Evolutionary conservation across 1,140 invertebrate genomes (phyloP), one percentile per base, ranked within the genome.

Genomic region (Muscidifurax raptorellus): DNA sequence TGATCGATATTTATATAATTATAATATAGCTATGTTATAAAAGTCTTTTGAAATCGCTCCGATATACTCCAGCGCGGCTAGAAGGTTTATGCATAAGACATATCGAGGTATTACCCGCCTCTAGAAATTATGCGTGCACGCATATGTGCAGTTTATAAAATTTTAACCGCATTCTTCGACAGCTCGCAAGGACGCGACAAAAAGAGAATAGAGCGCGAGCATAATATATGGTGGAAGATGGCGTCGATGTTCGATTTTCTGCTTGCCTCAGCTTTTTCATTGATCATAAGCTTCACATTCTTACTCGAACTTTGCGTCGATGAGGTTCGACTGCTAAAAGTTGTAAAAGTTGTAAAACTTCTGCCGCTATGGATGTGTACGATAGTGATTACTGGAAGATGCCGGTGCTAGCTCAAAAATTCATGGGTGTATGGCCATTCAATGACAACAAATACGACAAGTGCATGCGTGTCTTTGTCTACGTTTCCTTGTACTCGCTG

Each of bases 401-500:
- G 1, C 22, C 75, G 18, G 44, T 59, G 22, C 4, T 59, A 15
- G 5, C 22, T 4, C 75, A 83, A 59, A 83, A 78, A 18, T 22
- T 78, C 0, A 71, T 71, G 40, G 64, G 75, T 25, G 22, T 69
- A 0, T 83, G 66, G 75, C 75, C 75, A 0, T 71, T 71, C 25
- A 18, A 12, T 15, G 27, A 27, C 18, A n/a, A 25, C 2, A 22
- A 0, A 13, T 44, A 67, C 7, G 52, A 76, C 44, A 76, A 76
- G 32, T 76, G 12, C 28, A 75, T 44, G 32, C 47, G 72, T 2
- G 5, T 66, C 13, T 13, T 76, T 0, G 71, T 76, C 2, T 76
- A 64, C 25, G 2, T 75, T 0, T 1, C 10, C 1, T 36, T 82
- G 4, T 36, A 64, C 15, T 6, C 25, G 0, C 12, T 76, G 28